Conservation (phyloP, 1,140 invertebrate species). For the Leptinotarsa texana region DNA sequence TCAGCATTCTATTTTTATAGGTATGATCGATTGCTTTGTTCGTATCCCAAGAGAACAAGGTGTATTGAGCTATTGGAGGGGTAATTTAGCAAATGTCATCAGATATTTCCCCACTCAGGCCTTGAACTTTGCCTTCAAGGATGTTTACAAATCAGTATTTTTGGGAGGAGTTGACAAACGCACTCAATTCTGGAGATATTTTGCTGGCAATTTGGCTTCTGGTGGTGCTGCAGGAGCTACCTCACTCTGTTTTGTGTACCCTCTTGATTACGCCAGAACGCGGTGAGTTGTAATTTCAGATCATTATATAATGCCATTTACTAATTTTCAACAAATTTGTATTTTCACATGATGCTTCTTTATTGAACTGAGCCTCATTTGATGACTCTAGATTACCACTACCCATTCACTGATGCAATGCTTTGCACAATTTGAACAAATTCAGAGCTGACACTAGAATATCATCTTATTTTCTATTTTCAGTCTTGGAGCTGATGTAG, state of each 20-base stretch:
- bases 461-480: constrained; percentile 5
- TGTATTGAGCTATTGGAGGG: constrained; percentile 85
- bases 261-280: constrained; percentile 92
- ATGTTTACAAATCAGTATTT: constrained; percentile 84
- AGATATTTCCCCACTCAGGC: constrained; percentile 96
- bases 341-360: constrained; percentile 27
- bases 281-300: constrained; percentile 60
- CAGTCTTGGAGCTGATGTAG: constrained; percentile 81
- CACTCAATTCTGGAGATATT: constrained; percentile 83
- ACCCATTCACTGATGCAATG: constrained; percentile 33
- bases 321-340: neutral
- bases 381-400: constrained; percentile 36
- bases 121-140: constrained; percentile 95
- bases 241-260: constrained; percentile 93
- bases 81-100: constrained; percentile 91
- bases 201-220: constrained; percentile 84
- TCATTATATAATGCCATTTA: neutral
- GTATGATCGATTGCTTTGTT: constrained; percentile 84
- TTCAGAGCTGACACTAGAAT: too few relatives aligned
- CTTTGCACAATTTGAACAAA: neutral
- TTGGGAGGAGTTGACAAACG: constrained; percentile 84
- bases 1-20: constrained; percentile 56
- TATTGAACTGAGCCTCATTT: constrained; percentile 32
- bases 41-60: constrained; percentile 87
- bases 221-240: constrained; percentile 94